phyloP scores from a whole-genome alignment of 1,140 invertebrate genomes.

The Laodelphax striatellus region DNA sequence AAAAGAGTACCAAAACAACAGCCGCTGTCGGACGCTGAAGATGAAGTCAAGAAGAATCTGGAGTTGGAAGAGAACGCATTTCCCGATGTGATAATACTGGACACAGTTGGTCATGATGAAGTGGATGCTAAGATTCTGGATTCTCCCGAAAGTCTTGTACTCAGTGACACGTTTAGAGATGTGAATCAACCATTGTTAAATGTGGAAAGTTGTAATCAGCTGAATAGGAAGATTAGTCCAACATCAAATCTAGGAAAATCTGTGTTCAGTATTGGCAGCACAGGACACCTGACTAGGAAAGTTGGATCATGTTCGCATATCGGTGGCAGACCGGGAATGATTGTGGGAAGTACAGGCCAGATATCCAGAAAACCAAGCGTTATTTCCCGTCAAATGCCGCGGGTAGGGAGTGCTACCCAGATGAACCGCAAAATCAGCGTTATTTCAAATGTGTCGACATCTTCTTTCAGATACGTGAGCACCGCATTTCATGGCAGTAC shows the following conservation, averaged over 20 bases:
- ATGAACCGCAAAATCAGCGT: slow-evolving; percentile 19
- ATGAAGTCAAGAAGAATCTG: neutral
- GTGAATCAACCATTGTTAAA: slow-evolving; percentile 4
- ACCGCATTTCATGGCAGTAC: slow-evolving; percentile 75
- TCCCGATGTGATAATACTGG: neutral
- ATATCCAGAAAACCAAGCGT: slow-evolving; percentile 18
- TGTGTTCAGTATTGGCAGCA: slow-evolving; percentile 16
- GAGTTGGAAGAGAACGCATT: neutral
- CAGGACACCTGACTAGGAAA: slow-evolving; percentile 13
- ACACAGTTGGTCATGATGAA: neutral
- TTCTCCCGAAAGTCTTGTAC: neutral
- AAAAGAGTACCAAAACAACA: slow-evolving; percentile 39
- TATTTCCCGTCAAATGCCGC: slow-evolving; percentile 23
- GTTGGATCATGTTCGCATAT: slow-evolving; percentile 19
- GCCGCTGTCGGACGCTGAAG: slow-evolving; percentile 27
- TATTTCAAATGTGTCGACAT: slow-evolving; percentile 44
- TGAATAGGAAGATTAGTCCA: neutral
- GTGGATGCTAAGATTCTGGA: neutral
- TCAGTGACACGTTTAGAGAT: neutral
- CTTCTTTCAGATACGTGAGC: slow-evolving; percentile 70
- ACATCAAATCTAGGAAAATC: neutral
- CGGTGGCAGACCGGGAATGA: slow-evolving; percentile 1
- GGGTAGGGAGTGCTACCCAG: slow-evolving; percentile 3
- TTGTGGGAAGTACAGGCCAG: slow-evolving; percentile 21
- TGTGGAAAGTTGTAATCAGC: neutral